Percentiles rank a stretch among this genome's conserved stretches.
Evolutionary conservation across 2,113 vertebrate genomes (phyloP).

Genomic region (Osmerus mordax): DNA sequence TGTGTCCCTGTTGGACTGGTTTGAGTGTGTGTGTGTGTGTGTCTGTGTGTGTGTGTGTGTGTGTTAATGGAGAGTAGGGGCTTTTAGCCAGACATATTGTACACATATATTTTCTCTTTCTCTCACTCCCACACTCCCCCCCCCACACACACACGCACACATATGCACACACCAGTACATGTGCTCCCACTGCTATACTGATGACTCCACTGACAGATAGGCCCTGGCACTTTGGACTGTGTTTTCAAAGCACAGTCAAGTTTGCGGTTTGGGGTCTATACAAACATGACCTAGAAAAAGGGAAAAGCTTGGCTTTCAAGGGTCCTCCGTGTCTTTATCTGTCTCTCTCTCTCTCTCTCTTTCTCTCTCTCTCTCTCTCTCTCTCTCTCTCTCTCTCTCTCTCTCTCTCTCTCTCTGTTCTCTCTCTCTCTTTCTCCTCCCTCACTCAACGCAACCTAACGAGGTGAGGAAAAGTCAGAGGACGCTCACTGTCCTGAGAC

Average conservation of each 20-base stretch:
- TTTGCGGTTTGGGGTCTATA: constrained; percentile 19
- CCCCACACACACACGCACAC: neutral
- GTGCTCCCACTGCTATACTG: constrained; percentile 4
- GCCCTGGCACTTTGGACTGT: constrained; percentile 37
- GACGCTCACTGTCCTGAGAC: constrained; percentile 22
- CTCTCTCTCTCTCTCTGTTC: neutral
- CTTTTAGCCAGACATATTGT: constrained; percentile 20
- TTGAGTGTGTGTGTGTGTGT: constrained; percentile 35
- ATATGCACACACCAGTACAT: constrained; percentile 15
- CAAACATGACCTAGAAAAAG: constrained; percentile 41
- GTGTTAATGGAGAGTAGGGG: constrained; percentile 28
- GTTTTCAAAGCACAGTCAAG: constrained; percentile 39
- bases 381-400: constrained; percentile 10
- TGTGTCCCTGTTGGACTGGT: constrained; percentile 4
- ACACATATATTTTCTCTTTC: constrained; percentile 18
- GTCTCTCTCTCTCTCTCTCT: constrained; percentile 17
- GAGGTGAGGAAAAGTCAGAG: constrained; percentile 56
- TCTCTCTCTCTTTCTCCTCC: constrained; percentile 8
- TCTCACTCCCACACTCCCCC: constrained; percentile 6
- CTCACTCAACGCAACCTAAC: constrained; percentile 42
- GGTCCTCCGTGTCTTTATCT: neutral
- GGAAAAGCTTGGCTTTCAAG: constrained; percentile 31
- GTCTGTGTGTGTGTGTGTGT: constrained; percentile 23
- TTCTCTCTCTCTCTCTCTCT: neutral
- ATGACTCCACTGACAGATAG: constrained; percentile 29